Base-by-base conservation (phyloP, 2,888 invertebrate species). In the Andrena fulva region DNA sequence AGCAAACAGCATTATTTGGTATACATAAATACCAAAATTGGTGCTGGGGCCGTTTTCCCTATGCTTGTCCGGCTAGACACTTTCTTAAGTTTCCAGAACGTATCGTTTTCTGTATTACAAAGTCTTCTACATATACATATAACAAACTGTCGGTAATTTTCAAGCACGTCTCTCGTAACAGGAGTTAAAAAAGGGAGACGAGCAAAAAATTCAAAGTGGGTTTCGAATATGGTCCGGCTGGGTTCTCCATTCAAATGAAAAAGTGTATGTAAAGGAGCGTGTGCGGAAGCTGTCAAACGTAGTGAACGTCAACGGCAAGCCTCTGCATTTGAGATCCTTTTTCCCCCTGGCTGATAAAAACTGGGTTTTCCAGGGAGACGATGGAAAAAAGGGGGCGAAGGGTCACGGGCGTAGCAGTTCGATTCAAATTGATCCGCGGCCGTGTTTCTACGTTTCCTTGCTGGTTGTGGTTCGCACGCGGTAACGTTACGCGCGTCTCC, bases 251-350 rank as follows among this genome's bases (percentile, higher is more conserved):
- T 33, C 12, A 42, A 42, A 42, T 42, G 33, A 60, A 31, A 52
- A 50, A 74, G 42, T 54, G 75, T 76, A 79, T 72, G 85, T 75
- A 80, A 82, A 84, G 77, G 77, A 81, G 87, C 85, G 80, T 88
- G 87, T 87, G 88, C 91, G 92, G 90, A 92, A 92, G 91, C 92
- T 93, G 92, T 92, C 92, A 91, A 89, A 87, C 86, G 90, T 87
- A 89, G 91, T 93, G 91, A 91, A 73, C 87, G 87, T 91, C 89
- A 90, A 82, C 77, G 74, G 71, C 74, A 59, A 72, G 82, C 80
- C 82, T 85, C 85, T 84, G 83, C 86, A 87, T 87, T 81, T 76
- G 78, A 88, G 84, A 83, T 77, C 69, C 74, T 85, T 86, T 88
- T 29, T 66, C 86, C 84, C 83, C 84, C 79, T 68, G 76, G 64